Evolutionary conservation across 2,113 vertebrate species (phyloP).

Genomic region (Gulo gulo): DNA sequence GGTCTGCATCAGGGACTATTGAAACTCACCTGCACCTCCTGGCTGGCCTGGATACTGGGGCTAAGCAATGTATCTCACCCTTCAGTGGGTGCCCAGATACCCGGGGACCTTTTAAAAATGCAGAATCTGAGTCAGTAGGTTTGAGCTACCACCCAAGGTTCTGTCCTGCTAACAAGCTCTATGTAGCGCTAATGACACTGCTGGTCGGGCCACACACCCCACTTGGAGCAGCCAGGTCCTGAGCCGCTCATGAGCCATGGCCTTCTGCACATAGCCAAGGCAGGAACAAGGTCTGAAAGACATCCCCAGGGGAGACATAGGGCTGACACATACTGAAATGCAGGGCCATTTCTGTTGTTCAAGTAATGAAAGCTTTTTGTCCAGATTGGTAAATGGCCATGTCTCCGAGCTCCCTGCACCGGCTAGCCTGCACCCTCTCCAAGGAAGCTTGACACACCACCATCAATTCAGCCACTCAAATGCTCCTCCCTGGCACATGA

Average conservation of each 20-base stretch:
- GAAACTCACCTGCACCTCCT: not conserved
- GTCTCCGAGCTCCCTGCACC: accelerated
- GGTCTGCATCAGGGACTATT: not conserved
- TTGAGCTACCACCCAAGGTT: not conserved
- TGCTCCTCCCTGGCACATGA: not conserved
- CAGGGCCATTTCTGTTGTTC: not conserved
- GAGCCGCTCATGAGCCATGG: not conserved
- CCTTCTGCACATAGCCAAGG: not conserved
- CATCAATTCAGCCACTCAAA: not conserved
- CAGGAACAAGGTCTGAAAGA: not conserved
- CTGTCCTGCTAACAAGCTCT: not conserved
- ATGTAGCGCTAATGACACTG: not conserved
- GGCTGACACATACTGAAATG: not conserved
- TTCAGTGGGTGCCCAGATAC: not conserved
- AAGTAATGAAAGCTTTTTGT: not conserved
- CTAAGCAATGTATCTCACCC: not conserved
- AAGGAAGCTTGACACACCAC: not conserved
- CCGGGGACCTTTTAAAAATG: not conserved
- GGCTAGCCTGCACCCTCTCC: not conserved
- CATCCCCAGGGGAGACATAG: not conserved
- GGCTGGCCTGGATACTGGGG: not conserved
- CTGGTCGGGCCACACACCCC: no score
- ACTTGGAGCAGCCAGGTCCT: not conserved
- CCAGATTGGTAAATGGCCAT: not conserved
- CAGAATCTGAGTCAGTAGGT: not conserved